Evolutionary conservation across 1,140 invertebrate species (phyloP).

Genomic region (Eurytemora carolleeae): DNA sequence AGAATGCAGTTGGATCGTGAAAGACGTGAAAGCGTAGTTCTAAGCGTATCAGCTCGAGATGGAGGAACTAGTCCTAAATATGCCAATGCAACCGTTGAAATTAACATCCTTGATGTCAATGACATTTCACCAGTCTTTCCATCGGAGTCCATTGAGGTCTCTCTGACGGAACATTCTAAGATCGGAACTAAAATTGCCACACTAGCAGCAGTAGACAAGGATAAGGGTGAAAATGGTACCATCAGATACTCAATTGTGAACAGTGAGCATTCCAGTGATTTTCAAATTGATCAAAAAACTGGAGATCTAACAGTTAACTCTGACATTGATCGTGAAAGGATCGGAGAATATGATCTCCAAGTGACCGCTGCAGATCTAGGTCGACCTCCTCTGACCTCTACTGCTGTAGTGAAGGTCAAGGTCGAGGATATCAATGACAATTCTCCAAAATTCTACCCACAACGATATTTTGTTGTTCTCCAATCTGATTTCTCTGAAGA

Average conservation of each 20-base stretch:
- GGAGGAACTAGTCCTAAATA: constrained; percentile 53
- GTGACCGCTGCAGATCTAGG: constrained; percentile 83
- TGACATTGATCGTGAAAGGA: constrained; percentile 58
- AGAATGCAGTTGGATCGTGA: constrained; percentile 58
- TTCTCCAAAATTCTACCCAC: constrained; percentile 63
- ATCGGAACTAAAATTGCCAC: constrained; percentile 33
- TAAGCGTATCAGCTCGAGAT: constrained; percentile 75
- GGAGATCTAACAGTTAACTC: constrained; percentile 58
- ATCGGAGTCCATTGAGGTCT: too few species aligned
- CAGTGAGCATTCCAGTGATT: constrained; percentile 44
- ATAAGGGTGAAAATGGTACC: constrained; percentile 48
- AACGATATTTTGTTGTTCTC: constrained; percentile 49
- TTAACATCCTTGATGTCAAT: constrained; percentile 72
- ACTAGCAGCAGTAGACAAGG: not conserved
- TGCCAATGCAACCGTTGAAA: constrained; percentile 70
- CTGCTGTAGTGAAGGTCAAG: constrained; percentile 55
- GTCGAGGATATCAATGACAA: constrained; percentile 81
- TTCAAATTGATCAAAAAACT: constrained; percentile 56
- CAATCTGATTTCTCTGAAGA: constrained; percentile 39
- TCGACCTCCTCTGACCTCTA: constrained; percentile 58
- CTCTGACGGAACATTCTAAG: too few species aligned
- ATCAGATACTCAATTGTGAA: too few species aligned
- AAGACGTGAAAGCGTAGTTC: constrained; percentile 50
- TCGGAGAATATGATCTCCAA: constrained; percentile 50
- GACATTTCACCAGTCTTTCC: constrained; percentile 74